A percentile compares a stretch with the other conserved stretches of the same genome.
Conservation (phyloP, 2,113 vertebrate genomes). For the Centropus bengalensis region DNA sequence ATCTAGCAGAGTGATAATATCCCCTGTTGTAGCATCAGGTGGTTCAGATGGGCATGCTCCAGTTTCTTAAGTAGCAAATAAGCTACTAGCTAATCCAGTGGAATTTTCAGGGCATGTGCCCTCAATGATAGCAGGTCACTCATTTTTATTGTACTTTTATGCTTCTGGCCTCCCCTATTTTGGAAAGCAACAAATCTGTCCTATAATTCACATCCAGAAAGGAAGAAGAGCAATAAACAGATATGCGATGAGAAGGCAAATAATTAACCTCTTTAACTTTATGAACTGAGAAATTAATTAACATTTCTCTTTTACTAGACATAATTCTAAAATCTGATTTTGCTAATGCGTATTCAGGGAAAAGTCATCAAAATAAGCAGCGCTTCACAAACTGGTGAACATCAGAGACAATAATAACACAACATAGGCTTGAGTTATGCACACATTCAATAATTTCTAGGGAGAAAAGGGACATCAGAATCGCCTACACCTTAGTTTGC, state of each 20-base stretch:
- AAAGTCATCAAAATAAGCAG: not conserved
- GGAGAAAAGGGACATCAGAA: not conserved
- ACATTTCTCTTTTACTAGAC: not conserved
- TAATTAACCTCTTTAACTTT: not conserved
- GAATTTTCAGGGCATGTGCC: accelerated
- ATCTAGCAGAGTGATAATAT: not conserved
- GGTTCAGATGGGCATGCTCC: not conserved
- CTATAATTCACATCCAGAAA: not conserved
- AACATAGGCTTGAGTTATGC: not conserved
- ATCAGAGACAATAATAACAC: not conserved
- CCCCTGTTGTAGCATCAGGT: accelerated
- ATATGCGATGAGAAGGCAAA: not conserved
- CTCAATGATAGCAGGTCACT: not conserved
- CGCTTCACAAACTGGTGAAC: not conserved
- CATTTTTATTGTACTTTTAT: not conserved
- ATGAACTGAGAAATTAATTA: not conserved
- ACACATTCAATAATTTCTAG: not conserved
- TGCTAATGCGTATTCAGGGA: not conserved
- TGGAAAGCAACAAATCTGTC: not conserved
- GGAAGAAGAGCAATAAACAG: not conserved
- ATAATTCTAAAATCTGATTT: not conserved
- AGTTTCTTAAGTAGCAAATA: not conserved
- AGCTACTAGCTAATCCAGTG: not conserved
- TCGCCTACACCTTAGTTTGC: not conserved
- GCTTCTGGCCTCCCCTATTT: not conserved